Percentiles rank a stretch among this genome's conserved stretches.
These are phyloP conservation scores for Drosophila yooni DNA, from an alignment of 2,888 invertebrate species.

Conservation along the genomic window DNA sequence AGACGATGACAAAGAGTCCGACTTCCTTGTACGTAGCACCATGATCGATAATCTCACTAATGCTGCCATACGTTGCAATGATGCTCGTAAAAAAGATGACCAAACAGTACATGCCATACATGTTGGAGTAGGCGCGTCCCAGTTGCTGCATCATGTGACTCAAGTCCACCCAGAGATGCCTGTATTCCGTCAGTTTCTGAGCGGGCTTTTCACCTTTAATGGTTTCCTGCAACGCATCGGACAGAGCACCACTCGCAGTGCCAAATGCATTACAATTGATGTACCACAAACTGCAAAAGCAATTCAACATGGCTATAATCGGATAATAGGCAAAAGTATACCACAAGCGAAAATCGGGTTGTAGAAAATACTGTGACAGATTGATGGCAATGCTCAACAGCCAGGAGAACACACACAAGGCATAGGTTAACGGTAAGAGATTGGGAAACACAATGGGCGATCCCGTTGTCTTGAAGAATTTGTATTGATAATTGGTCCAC, in stretches of 20 bases:
- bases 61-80: constrained; percentile 89
- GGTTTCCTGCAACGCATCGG: constrained; percentile 88
- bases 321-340: constrained; percentile 91
- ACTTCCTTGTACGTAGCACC: constrained; percentile 90
- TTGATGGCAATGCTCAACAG: constrained; percentile 88
- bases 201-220: constrained; percentile 88
- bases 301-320: constrained; percentile 90
- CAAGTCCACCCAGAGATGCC: constrained; percentile 90
- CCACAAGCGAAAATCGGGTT: constrained; percentile 90
- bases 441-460: constrained; percentile 89
- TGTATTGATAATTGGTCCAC: constrained; percentile 91
- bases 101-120: constrained; percentile 91
- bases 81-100: constrained; percentile 91
- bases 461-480: constrained; percentile 85
- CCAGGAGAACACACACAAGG: constrained; percentile 89
- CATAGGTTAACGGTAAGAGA: constrained; percentile 88
- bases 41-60: constrained; percentile 90
- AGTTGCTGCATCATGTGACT: constrained; percentile 92
- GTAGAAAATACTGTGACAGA: constrained; percentile 89
- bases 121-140: constrained; percentile 90
- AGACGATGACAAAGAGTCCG: constrained; percentile 89
- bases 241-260: constrained; percentile 88
- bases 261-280: constrained; percentile 89
- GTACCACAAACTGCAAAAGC: constrained; percentile 90
- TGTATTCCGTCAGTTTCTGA: constrained; percentile 88